Base-by-base conservation (phyloP, 2,888 invertebrate genomes). In the Drosophila prostipennis region DNA sequence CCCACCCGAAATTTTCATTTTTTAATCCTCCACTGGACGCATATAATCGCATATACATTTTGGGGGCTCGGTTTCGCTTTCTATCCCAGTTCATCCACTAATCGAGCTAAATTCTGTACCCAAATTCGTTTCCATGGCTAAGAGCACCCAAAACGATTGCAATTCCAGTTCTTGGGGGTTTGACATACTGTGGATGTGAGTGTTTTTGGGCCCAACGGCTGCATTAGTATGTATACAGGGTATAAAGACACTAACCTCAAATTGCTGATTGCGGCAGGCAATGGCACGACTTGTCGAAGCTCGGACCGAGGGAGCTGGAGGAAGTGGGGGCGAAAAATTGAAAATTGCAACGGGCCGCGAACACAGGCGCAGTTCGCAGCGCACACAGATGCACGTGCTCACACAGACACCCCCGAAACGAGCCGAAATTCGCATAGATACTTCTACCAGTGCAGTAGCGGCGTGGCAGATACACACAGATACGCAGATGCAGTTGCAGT, bases 181-280 rank as follows among this genome's bases (percentile, higher is more conserved):
- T 51, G 51, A 36, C 51, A 37, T n/a, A 58, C 23, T 55, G 55
- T 23, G 32, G 10, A 19, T 37, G 51, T 48, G 51, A n/a, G 54
- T 32, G 13, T 32, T 32, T 57, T 32, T 16, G 56, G 57, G 8
- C 36, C 51, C 36, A 36, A 34, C 8, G 51, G 36, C 19, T 42
- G 55, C n/a, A 4, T 32, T 42, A 34, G 58, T 58, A 40, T 58
- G 58, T 58, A 45, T 60, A 55, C 45, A 49, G 42, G 42, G 68
- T 56, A 68, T 49, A 67, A 68, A 80, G 45, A 70, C 72, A 83
- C 86, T 86, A 83, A 83, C 83, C 83, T 83, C 87, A 83, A 81
- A 83, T 77, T 79, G 72, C 79, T 83, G 80, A 86, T 80, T 83
- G 74, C 82, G 78, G 76, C 80, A 82, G 82, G 69, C 69, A 69